Base-by-base conservation (phyloP, 2,888 invertebrate species). In the Teinopalpus imperialis region DNA sequence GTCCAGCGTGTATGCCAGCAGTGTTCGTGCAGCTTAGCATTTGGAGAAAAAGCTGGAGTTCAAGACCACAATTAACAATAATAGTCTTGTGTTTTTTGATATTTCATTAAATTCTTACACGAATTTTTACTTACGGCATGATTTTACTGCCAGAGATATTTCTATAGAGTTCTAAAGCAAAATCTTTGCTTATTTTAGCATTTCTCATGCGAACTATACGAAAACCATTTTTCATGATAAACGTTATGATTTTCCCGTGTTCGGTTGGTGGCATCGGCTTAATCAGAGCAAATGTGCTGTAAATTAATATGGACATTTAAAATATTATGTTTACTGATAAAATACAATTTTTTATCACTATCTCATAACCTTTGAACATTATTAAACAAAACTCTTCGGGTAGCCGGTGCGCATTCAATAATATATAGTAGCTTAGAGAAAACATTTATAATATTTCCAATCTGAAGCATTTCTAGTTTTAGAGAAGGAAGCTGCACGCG, bases 261-360 rank as follows among this genome's bases (percentile, higher is more conserved):
- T 92, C 90, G 43, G 90, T 85, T 16, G 94, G 80, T 6, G 92
- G 91, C 43, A 92, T 91, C 7, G 96, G 95, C 77, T 96, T 96
- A 24, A 98, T 90, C 44, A 97, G 71, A 5, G 93, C 93, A 70
- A 96, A 93, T 0, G 96, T 95, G 63, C 94, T 94, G 57, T 30
- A 57, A 71, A 65, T 39, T n/a, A n/a, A n/a, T n/a, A n/a, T n/a
- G n/a, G n/a, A n/a, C n/a, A n/a, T n/a, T n/a, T n/a, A n/a, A n/a
- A n/a, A n/a, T n/a, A n/a, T n/a, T n/a, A n/a, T n/a, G n/a, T n/a
- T n/a, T n/a, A n/a, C n/a, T n/a, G n/a, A n/a, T n/a, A n/a, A n/a
- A n/a, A n/a, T n/a, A n/a, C n/a, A n/a, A n/a, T n/a, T n/a, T n/a
- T n/a, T n/a, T n/a, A n/a, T n/a, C n/a, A n/a, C n/a, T n/a, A n/a